Percentiles rank a stretch among this genome's conserved stretches.
phyloP scores from a whole-genome alignment of 2,797 vertebrate species.

The Amniataba percoides region DNA sequence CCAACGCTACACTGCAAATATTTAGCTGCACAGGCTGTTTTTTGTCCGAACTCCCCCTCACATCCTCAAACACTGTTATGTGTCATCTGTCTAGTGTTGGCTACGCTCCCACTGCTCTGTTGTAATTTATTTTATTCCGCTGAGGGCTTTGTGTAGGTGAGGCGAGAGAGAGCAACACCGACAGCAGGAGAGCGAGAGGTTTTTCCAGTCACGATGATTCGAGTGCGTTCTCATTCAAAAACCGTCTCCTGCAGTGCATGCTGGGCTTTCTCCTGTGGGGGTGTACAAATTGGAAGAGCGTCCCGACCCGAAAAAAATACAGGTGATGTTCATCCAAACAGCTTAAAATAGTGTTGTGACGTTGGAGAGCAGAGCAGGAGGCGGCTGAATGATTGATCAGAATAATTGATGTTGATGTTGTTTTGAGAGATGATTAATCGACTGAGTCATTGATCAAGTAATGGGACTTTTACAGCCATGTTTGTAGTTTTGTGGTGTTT shows the following conservation, averaged over 20 bases:
- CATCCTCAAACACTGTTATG: constrained; percentile 1
- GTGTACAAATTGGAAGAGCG: not conserved
- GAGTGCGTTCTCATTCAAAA: constrained; percentile 8
- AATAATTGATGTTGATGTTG: too few species aligned
- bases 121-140: constrained; percentile 27
- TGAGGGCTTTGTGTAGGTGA: constrained; percentile 33
- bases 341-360: not conserved
- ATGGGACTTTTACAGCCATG: too few species aligned
- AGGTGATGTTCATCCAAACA: not conserved
- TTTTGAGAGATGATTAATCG: too few species aligned
- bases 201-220: not conserved
- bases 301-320: not conserved
- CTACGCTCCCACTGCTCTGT: not conserved
- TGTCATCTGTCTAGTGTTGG: constrained; percentile 11
- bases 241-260: not conserved
- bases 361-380: constrained; percentile 2
- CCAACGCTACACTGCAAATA: not conserved
- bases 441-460: too few species aligned
- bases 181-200: constrained; percentile 6
- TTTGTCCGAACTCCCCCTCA: constrained; percentile 10
- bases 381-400: not conserved
- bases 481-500: too few species aligned
- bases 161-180: not conserved
- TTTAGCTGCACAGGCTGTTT: not conserved
- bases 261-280: constrained; percentile 21